Evolutionary conservation across 2,888 invertebrate genomes (phyloP).

Genomic region (Hipparchia sbordonii): DNA sequence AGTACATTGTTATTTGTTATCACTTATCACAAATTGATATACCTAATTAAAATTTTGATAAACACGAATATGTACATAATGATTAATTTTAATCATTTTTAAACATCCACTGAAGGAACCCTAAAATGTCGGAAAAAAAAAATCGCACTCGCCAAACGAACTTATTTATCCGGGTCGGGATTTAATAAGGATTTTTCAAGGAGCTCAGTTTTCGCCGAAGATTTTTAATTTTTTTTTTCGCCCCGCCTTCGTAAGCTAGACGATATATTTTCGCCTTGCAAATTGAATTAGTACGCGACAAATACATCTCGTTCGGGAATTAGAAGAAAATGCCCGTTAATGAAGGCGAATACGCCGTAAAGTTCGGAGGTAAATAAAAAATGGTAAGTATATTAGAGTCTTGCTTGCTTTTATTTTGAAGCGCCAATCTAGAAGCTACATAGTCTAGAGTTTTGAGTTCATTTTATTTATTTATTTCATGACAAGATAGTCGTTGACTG

Average conservation of each 20-base stretch:
- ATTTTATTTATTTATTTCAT: no score
- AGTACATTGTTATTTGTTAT: no score
- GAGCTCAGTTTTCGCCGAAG: constrained; percentile 69
- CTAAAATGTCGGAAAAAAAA: constrained; percentile 45
- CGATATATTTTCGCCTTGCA: constrained; percentile 65
- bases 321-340: constrained; percentile 31
- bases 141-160: constrained; percentile 71
- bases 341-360: constrained; percentile 13
- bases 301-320: constrained; percentile 58
- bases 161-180: constrained; percentile 78
- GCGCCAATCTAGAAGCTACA: no score
- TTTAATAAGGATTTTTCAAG: constrained; percentile 82
- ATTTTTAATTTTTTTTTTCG: constrained; percentile 58
- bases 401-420: no score
- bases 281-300: constrained; percentile 75
- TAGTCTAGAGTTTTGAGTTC: no score
- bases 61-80: no score
- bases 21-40: no score
- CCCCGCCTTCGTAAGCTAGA: constrained; percentile 61
- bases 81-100: no score
- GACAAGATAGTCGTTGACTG: no score
- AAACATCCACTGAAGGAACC: constrained; percentile 24
- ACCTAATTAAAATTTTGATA: no score
- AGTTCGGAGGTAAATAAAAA: background rate
- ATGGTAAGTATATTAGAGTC: no score